Conservation (phyloP, 2,113 vertebrate genomes). For the Cavia aperea region DNA sequence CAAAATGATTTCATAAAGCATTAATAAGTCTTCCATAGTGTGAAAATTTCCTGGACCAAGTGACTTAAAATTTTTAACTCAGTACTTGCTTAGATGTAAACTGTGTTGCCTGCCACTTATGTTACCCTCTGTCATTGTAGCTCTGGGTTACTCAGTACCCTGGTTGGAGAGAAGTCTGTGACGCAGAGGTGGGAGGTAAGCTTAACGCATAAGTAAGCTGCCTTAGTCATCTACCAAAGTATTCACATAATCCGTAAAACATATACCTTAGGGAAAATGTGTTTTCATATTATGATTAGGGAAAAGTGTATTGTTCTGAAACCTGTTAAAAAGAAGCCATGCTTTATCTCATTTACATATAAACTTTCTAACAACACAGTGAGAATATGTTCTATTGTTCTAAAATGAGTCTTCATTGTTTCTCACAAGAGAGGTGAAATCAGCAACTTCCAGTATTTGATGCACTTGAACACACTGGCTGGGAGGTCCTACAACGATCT, state of each 20-base stretch:
- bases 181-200: conserved; percentile 98
- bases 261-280: not conserved
- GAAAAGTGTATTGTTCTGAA: not conserved
- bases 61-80: not conserved
- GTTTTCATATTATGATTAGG: not conserved
- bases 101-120: not conserved
- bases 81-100: not conserved
- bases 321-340: conserved; percentile 4
- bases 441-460: conserved; percentile 99
- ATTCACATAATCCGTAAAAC: conserved; percentile 6
- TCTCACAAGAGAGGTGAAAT: conserved; percentile 93
- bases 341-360: conserved; percentile 6
- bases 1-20: not conserved
- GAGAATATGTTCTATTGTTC: not conserved
- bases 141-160: conserved; percentile 94
- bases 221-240: not conserved
- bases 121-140: conserved; percentile 73
- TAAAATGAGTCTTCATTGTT: conserved; percentile 59
- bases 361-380: not conserved
- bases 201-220: not conserved
- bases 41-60: not conserved
- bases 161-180: conserved; percentile 97
- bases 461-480: conserved; percentile 97
- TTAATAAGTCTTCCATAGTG: not conserved
- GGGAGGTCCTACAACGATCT: conserved; percentile 98